Conservation (phyloP, 2,113 vertebrate species). For the Arenaria interpres region DNA sequence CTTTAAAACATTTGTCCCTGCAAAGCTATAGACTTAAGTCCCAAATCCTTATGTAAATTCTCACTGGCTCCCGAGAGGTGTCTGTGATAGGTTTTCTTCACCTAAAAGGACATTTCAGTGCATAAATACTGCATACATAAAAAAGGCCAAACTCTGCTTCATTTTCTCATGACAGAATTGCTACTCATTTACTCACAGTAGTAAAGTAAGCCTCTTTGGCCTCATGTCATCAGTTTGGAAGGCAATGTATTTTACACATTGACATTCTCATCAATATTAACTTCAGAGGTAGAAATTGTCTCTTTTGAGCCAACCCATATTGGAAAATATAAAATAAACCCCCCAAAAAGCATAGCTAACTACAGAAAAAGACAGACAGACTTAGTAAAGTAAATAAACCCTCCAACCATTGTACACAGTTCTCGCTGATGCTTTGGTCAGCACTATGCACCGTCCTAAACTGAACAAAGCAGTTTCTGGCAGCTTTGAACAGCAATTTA, state of each 20-base stretch:
- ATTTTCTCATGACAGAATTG: neutral
- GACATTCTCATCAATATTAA: neutral
- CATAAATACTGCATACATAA: neutral
- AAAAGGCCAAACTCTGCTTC: neutral
- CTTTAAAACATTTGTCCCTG: neutral
- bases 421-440: neutral
- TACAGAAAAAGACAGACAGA: neutral
- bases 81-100: neutral
- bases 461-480: conserved; percentile 3
- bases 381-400: neutral
- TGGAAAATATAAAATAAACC: neutral
- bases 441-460: neutral
- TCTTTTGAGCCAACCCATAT: neutral
- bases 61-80: neutral
- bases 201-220: neutral
- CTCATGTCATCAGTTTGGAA: neutral
- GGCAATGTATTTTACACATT: neutral
- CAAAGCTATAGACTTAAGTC: neutral
- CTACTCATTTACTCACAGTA: neutral
- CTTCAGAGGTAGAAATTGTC: neutral
- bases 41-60: neutral
- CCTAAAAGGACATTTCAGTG: neutral
- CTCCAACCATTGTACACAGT: neutral
- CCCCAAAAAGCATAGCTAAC: neutral
- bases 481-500: neutral